Base-by-base conservation (phyloP, 2,113 vertebrate species). In the Pycnonotus jocosus region DNA sequence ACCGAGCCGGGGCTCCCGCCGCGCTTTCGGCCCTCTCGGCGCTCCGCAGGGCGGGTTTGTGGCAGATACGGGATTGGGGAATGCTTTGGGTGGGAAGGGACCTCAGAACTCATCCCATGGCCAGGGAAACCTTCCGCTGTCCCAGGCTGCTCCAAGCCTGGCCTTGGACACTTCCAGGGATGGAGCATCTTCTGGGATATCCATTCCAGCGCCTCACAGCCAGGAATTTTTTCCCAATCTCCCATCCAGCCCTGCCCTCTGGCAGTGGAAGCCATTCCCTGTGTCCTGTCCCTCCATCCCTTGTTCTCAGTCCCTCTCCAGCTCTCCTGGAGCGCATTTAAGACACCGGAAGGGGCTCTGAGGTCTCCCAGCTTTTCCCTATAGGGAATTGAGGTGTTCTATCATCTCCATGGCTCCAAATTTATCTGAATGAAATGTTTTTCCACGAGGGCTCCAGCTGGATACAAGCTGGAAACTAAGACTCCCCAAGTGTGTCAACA, bases 51-150 rank as follows among this genome's bases (percentile, higher is more conserved):
- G 51, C 60, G 50, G 15, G 10, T 2, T 5, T 3, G 1, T 20
- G 10, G 51, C 27, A 1, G 1, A 2, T 2, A 0, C 0, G 73
- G 28, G 16, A 3, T 3, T 15, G 0, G 0, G 50, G 57, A 42
- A 0, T 1, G 50, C 5, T 5, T 5, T 0, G 60, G 18, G 3
- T 13, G 44, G 37, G 51, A 23, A 7, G 22, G n/a, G 42, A 10
- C 3, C 22, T 3, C 10, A 5, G 0, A 4, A 12, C 31, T 42
- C 27, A 1, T 28, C 37, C 37, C 12, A 0, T 2, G 58, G 28
- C 2, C 37, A 33, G 22, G 6, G 44, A 28, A 68, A 11, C 22
- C 8, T 37, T 1, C 37, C 28, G 0, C 6, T 33, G 0, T 0
- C 33, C 28, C 68, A 1, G 23, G 0, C 0, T 16, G 31, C 27